Percentiles rank a stretch among this genome's conserved stretches.
Conservation (phyloP, 2,113 vertebrate genomes). For the Orthonyx spaldingii region DNA sequence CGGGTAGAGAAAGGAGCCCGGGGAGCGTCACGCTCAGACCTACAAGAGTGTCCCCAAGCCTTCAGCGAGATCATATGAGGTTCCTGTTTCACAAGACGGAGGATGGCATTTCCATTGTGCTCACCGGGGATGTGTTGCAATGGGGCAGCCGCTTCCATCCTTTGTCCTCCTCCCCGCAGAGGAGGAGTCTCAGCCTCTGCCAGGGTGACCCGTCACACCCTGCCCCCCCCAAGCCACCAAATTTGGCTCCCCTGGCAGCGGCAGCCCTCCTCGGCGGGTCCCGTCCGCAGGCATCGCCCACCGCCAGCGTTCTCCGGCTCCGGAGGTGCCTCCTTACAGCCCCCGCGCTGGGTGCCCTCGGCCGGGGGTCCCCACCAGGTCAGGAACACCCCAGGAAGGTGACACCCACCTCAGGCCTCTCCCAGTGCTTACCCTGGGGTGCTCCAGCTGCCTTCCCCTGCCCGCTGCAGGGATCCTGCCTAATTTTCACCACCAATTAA, state of each 20-base stretch:
- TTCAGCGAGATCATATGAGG: constrained; percentile 51
- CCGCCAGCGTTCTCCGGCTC: neutral
- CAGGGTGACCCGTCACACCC: constrained; percentile 54
- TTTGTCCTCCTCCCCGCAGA: constrained; percentile 60
- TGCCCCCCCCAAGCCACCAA: neutral
- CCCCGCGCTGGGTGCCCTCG: fast-evolving
- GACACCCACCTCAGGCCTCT: neutral
- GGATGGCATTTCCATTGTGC: constrained; percentile 65
- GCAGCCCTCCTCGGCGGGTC: neutral
- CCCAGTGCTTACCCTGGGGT: neutral
- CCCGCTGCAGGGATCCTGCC: neutral
- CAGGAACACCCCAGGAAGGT: neutral
- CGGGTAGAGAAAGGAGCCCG: neutral
- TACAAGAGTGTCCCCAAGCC: constrained; percentile 50
- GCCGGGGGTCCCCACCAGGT: fast-evolving
- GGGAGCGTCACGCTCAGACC: constrained; percentile 13
- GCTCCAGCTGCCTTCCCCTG: neutral
- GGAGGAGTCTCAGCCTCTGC: constrained; percentile 57
- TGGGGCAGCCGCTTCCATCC: constrained; percentile 46
- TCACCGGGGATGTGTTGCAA: constrained; percentile 57
- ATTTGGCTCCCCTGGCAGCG: neutral
- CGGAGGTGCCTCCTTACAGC: neutral
- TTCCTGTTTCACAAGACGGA: constrained; percentile 60
- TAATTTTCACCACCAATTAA: neutral
- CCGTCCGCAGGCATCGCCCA: neutral